phyloP scores from a whole-genome alignment of 2,888 invertebrate genomes.

The Lacanobia wlatinum region DNA sequence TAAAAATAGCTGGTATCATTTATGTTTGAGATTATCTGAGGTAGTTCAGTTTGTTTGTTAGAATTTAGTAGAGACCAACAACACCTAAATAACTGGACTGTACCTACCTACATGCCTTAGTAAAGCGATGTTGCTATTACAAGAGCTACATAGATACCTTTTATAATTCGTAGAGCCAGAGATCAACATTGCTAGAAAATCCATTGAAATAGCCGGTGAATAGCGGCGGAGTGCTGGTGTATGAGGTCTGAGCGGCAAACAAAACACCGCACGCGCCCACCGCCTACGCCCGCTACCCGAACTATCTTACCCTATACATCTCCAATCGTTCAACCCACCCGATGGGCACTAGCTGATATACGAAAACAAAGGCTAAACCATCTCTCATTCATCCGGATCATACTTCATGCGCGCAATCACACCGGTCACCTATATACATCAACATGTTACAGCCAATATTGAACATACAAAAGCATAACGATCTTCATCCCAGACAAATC shows the following conservation, averaged over 20 bases:
- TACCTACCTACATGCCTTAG: not conserved
- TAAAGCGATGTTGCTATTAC: not conserved
- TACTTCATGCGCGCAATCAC: constrained; percentile 19
- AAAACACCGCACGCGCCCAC: constrained; percentile 44
- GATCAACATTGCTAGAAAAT: constrained; percentile 34
- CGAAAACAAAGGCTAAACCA: constrained; percentile 48
- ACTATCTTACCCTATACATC: constrained; percentile 50
- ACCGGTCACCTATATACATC: constrained; percentile 5
- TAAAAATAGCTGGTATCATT: not conserved
- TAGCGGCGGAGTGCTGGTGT: constrained; percentile 34
- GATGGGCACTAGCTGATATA: constrained; percentile 42
- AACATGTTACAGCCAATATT: constrained; percentile 13
- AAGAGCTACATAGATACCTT: constrained; percentile 8
- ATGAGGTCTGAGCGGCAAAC: constrained; percentile 47
- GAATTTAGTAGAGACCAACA: not conserved
- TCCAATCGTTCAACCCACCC: constrained; percentile 54
- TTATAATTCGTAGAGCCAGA: constrained; percentile 28
- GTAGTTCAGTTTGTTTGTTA: not conserved
- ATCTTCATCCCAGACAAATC: constrained; percentile 43
- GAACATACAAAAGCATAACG: constrained; percentile 27
- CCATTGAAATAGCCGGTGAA: constrained; percentile 38
- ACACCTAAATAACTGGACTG: not conserved
- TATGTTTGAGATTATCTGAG: not conserved
- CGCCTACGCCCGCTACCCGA: constrained; percentile 24
- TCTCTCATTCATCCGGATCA: constrained; percentile 39